A percentile compares a stretch with the other conserved stretches of the same genome.
Evolutionary conservation across 2,113 vertebrate species (phyloP).

Genomic region (Indri indri): DNA sequence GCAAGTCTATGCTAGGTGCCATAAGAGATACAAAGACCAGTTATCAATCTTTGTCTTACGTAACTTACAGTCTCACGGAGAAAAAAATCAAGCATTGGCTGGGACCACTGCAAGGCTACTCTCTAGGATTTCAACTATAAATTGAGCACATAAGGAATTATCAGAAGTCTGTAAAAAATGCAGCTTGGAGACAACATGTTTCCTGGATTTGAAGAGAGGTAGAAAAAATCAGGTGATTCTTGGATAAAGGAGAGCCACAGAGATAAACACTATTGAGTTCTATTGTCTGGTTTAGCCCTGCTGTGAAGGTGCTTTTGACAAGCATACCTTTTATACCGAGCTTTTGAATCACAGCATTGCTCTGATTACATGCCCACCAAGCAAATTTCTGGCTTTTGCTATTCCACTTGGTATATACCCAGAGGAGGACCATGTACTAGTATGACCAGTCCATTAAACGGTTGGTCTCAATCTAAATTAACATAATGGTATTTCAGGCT

Average conservation of each 20-base stretch:
- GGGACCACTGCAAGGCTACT: background rate
- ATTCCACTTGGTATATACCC: background rate
- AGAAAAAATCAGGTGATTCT: background rate
- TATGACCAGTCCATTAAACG: background rate
- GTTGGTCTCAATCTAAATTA: background rate
- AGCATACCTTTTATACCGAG: background rate
- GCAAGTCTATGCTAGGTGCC: background rate
- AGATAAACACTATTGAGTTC: background rate
- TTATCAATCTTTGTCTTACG: background rate
- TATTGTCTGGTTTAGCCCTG: background rate
- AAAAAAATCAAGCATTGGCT: background rate
- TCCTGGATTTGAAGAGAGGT: background rate
- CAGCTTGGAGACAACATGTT: background rate
- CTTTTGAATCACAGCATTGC: background rate
- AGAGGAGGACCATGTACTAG: background rate
- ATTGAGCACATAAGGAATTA: background rate
- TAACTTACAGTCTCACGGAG: background rate
- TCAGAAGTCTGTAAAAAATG: background rate
- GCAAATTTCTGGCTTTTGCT: conserved; percentile 35
- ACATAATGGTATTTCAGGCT: background rate
- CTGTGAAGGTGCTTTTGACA: conserved; percentile 28
- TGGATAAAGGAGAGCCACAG: conserved; percentile 25
- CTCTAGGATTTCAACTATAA: conserved; percentile 15
- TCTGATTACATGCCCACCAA: background rate
- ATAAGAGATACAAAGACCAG: background rate